phyloP scores from a whole-genome alignment of 2,888 invertebrate genomes.

The Osmoderma eremita region DNA sequence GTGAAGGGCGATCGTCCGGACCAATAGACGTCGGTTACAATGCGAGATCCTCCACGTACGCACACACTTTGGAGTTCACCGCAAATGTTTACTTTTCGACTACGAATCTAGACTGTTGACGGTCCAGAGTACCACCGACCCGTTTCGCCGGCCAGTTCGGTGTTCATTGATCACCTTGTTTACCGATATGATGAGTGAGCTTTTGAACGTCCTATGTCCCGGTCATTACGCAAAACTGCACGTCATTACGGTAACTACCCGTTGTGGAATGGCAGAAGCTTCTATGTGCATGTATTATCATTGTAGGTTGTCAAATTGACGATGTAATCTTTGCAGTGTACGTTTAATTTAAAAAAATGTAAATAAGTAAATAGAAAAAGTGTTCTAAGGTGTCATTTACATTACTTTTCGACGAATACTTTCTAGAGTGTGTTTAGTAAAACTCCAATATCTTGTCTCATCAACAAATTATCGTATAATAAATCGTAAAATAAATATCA shows the following conservation, averaged over 20 bases:
- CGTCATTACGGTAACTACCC: slow-evolving; percentile 11
- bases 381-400: too few species aligned
- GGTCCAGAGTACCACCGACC: background rate
- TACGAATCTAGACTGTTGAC: background rate
- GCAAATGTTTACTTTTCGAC: slow-evolving; percentile 30
- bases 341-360: too few species aligned
- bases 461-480: too few species aligned
- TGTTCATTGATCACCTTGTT: slow-evolving; percentile 20
- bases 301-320: background rate
- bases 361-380: too few species aligned
- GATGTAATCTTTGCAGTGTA: too few species aligned
- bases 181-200: background rate
- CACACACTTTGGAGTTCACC: slow-evolving; percentile 8
- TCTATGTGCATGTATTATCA: slow-evolving; percentile 2
- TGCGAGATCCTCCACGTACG: background rate
- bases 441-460: too few species aligned
- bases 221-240: background rate
- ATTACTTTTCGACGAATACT: too few species aligned
- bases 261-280: too few species aligned
- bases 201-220: background rate
- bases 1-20: too few species aligned
- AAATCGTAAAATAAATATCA: too few species aligned
- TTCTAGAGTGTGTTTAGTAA: too few species aligned
- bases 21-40: slow-evolving; percentile 23
- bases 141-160: too few species aligned